Evolutionary conservation across 1,140 invertebrate species (phyloP).

Genomic region (Aradophagus sp.): DNA sequence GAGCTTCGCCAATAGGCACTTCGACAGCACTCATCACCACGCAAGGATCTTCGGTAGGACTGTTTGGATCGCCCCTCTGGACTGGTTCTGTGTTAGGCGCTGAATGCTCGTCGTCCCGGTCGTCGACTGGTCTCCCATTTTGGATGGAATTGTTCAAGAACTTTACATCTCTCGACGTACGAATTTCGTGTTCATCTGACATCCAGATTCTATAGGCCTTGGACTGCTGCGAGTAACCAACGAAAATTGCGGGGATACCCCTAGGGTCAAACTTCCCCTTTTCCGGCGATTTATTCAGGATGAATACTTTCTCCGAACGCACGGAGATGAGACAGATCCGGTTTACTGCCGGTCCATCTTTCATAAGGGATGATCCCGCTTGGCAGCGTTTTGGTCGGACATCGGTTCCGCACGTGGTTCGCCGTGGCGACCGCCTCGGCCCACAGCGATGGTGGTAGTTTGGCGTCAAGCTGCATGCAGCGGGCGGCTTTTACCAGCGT

Average conservation of each 20-base stretch:
- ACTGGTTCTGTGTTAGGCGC: too few relatives aligned
- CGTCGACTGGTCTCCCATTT: too few relatives aligned
- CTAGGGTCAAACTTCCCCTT: conserved; percentile 55
- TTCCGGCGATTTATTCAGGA: conserved; percentile 62
- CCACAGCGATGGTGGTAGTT: conserved; percentile 10
- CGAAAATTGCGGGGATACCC: conserved; percentile 54
- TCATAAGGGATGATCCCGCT: conserved; percentile 68
- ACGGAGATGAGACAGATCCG: conserved; percentile 68
- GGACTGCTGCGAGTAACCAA: conserved; percentile 57
- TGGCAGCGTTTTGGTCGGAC: conserved; percentile 56
- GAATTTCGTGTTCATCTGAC: conserved; percentile 43
- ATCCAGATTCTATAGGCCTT: conserved; percentile 61
- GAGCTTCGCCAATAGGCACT: conserved; percentile 8
- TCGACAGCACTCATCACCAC: too few relatives aligned
- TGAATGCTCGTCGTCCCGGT: too few relatives aligned
- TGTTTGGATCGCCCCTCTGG: too few relatives aligned
- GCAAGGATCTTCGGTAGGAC: too few relatives aligned
- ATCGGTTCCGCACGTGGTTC: conserved; percentile 42
- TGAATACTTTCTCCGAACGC: conserved; percentile 70
- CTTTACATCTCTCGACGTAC: conserved; percentile 55
- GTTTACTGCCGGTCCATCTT: conserved; percentile 68
- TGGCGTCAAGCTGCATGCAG: conserved; percentile 41
- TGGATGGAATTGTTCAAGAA: too few relatives aligned
- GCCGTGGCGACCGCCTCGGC: conserved; percentile 17
- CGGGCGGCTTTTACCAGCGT: background rate